Evolutionary conservation across 2,888 invertebrate genomes (phyloP).

Genomic region (Pseudococcus jackbeardsleyi): DNA sequence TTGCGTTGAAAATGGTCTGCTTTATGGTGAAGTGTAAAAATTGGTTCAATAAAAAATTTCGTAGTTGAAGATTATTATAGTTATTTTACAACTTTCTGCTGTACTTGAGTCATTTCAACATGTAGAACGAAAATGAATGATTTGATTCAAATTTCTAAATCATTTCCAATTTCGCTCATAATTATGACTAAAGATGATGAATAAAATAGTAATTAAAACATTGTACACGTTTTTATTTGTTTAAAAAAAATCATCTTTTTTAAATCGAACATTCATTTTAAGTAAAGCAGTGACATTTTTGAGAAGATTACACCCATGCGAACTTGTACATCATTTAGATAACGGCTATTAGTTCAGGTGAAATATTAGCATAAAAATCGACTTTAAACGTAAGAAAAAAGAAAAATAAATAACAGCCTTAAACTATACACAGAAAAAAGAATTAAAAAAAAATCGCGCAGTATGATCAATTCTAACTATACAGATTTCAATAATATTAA

Average conservation of each 20-base stretch:
- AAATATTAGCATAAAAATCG: constrained; percentile 17
- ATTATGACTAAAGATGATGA: too few species aligned
- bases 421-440: constrained; percentile 51
- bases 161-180: neutral
- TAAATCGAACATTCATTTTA: constrained; percentile 46
- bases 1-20: neutral
- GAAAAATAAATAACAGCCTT: constrained; percentile 58
- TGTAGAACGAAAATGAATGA: too few species aligned
- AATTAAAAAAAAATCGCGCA: constrained; percentile 13
- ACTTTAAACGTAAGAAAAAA: neutral
- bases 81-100: too few species aligned
- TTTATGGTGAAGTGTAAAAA: neutral
- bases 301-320: constrained; percentile 10
- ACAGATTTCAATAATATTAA: constrained; percentile 24
- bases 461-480: neutral
- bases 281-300: constrained; percentile 24
- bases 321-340: constrained; percentile 3
- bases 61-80: neutral
- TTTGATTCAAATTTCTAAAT: neutral
- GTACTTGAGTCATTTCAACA: too few species aligned
- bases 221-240: constrained; percentile 48
- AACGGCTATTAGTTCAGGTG: constrained; percentile 17
- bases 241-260: neutral
- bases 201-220: constrained; percentile 5
- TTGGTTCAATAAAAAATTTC: neutral